These are phyloP conservation scores for Zootoca vivipara DNA, from an alignment of 2,113 vertebrate genomes.

Conservation along the genomic window DNA sequence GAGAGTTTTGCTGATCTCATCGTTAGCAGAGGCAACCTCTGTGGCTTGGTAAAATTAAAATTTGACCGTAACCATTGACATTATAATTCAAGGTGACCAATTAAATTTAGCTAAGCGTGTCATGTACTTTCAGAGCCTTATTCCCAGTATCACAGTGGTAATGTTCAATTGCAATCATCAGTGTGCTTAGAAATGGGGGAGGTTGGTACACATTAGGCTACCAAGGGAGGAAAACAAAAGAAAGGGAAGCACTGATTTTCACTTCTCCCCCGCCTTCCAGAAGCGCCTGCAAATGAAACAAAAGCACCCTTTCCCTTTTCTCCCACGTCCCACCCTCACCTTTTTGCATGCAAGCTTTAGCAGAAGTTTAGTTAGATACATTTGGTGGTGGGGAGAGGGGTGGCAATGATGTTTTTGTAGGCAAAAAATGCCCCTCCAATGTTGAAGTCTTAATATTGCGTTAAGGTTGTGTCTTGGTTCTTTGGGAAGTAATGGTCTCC, in stretches of 20 bases:
- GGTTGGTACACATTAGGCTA: not conserved
- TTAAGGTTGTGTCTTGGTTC: not conserved
- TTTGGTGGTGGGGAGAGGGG: not conserved
- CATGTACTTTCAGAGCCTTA: not conserved
- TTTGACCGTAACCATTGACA: not conserved
- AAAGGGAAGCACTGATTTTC: not conserved
- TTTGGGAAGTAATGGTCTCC: not conserved
- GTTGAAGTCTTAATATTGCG: not conserved
- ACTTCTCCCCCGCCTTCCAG: not conserved
- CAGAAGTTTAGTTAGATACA: slow-evolving; percentile 9
- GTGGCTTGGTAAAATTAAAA: slow-evolving; percentile 2
- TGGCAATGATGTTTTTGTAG: not conserved
- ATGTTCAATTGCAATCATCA: not conserved
- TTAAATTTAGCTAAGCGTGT: slow-evolving; percentile 2
- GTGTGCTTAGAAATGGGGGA: not conserved
- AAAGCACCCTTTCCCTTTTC: not conserved
- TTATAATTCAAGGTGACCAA: slow-evolving; percentile 16
- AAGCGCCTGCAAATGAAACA: not conserved
- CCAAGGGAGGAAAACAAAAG: slow-evolving; percentile 7
- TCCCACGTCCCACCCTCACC: no score
- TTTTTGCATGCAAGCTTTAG: not conserved
- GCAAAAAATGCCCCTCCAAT: not conserved
- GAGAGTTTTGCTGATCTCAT: not conserved
- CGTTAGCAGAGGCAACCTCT: not conserved
- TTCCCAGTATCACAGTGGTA: accelerated